These are phyloP conservation scores for Esox masquinongy DNA, from an alignment of 2,797 vertebrate genomes.

Conservation along the genomic window DNA sequence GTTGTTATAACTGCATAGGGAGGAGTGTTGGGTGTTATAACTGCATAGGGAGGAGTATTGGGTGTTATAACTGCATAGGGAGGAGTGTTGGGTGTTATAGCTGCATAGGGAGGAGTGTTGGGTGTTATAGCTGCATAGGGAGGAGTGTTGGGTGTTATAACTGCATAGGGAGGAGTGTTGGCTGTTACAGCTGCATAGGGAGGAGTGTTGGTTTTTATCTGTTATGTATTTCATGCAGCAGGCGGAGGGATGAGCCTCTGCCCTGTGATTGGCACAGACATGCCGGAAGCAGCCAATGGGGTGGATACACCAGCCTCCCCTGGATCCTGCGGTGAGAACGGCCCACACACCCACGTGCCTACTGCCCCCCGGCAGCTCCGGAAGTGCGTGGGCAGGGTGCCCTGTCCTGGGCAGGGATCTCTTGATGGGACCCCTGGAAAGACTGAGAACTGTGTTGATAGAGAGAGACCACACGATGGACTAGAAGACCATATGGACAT, in stretches of 20 bases:
- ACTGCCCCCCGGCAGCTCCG: constrained; percentile 22
- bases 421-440: constrained; percentile 30
- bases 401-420: constrained; percentile 45
- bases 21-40: background rate
- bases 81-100: no score
- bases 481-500: constrained; percentile 34
- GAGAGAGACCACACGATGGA: constrained; percentile 35
- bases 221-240: constrained; percentile 50
- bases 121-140: background rate
- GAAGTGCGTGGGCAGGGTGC: constrained; percentile 55
- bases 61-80: background rate
- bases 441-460: constrained; percentile 42
- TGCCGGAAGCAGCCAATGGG: constrained; percentile 75
- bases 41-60: background rate
- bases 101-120: no score
- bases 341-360: constrained; percentile 43
- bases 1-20: background rate
- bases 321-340: constrained; percentile 48
- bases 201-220: background rate
- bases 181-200: background rate
- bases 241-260: constrained; percentile 83
- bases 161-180: background rate
- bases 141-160: background rate
- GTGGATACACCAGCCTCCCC: constrained; percentile 53
- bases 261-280: constrained; percentile 74